Base-by-base conservation (phyloP, 2,797 vertebrate species). In the Potorous gilbertii region DNA sequence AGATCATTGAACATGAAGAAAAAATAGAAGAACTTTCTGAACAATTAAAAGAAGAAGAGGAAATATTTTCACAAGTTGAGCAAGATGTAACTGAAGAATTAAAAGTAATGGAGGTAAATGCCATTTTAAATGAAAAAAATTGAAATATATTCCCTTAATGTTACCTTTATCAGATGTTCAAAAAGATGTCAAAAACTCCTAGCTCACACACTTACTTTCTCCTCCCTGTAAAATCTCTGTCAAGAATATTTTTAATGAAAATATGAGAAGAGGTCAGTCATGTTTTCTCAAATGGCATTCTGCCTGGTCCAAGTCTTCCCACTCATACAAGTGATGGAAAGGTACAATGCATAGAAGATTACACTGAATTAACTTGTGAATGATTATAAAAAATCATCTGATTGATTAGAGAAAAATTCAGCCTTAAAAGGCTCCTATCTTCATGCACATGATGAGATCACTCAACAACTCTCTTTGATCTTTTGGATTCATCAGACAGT, bases 61-160 rank as follows among this genome's bases (percentile, higher is more conserved):
- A 93, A 2, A 0, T 95, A 50, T 98, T 97, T 94, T 90, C 10
- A 56, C 91, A 90, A 93, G 55, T 90, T 96, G 96, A 97, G 0
- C 87, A 97, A n/a, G 3, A 14, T 50, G 91, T 98, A 56, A 29
- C 54, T 66, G 90, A 93, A 54, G 95, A 97, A 91, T 95, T 98
- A 56, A 81, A 96, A 90, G 29, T 31, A 18, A 91, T 98, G 74
- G 96, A 98, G 98, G 98, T 98, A 98, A 98, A 93, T 95, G 89
- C 94, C 66, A 74, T 95, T 96, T 96, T 94, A 87, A 13, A 40
- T 93, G 52, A 91, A 74, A 74, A 31, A 46, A 94, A 66, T 96
- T 55, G 5, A 91, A 10, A 92, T 74, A 24, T 50, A 10, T 87
- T 28, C 21, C 10, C 21, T 40, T 87, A 87, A 87, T 87, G 40